Evolutionary conservation across 2,113 vertebrate species (phyloP), one percentile per base, ranked within the genome.

Genomic region (Sinocyclocheilus anophthalmus): DNA sequence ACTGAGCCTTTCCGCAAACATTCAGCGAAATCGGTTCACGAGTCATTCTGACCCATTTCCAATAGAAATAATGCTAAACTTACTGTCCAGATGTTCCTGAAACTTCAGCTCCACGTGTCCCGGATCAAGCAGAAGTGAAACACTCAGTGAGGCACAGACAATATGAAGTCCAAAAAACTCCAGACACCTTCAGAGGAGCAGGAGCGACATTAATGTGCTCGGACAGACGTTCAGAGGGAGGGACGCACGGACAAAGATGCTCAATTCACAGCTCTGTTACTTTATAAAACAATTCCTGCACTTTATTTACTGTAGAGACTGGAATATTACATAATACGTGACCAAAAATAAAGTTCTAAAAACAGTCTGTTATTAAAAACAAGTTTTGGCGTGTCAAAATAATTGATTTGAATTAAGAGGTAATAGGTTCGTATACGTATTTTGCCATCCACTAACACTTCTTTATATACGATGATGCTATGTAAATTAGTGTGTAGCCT

Each of bases 191-290:
- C 18, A 53, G 37, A 50, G n/a, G 57, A 79, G 10, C 53, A n/a
- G 76, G 75, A 78, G 26, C 10, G 9, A 42, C 18, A 22, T 48
- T 50, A 48, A 65, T 67, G 79, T 5, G 61, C n/a, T 50, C 42
- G 80, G 80, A 81, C 80, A 81, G 33, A 39, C 13, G 22, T 16
- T 39, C 78, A 42, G 81, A 82, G 63, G 81, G 81, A 82, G 81
- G 81, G 63, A 81, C 79, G 48, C 22, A 80, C 57, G 39, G 42
- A 53, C 63, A 55, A 16, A 75, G 67, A 30, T 67, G 26, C 3
- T 30, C 63, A 14, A 30, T 30, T 67, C n/a, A 30, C 24, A 24
- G 26, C 20, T 20, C 67, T 37, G 3, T 24, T 24, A 65, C n/a
- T 13, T n/a, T 24, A 1, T 2, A 69, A 33, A 65, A 18, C 26